Percentiles rank a stretch among this genome's conserved stretches.
phyloP scores from a whole-genome alignment of 1,140 invertebrate genomes.

The Drosophila micromelanica region DNA sequence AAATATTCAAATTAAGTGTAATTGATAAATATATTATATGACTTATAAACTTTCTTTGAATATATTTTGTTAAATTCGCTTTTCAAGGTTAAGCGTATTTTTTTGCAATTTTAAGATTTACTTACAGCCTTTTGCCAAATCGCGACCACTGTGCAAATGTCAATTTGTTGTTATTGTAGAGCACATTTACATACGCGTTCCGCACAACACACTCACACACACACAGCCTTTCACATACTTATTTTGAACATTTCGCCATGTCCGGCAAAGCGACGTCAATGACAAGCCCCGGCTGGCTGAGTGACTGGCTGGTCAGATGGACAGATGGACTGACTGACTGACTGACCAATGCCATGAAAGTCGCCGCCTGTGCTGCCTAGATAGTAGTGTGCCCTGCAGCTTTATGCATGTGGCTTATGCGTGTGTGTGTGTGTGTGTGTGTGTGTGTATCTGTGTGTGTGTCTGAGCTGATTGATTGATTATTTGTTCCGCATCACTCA shows the following conservation, averaged over 20 bases:
- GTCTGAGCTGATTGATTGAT: constrained; percentile 82
- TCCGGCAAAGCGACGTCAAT: constrained; percentile 66
- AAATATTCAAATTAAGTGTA: too few relatives aligned
- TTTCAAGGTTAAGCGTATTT: not conserved
- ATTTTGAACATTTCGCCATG: constrained; percentile 79
- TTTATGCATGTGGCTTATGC: constrained; percentile 40
- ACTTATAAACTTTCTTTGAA: too few relatives aligned
- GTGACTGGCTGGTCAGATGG: constrained; percentile 32
- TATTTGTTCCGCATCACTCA: constrained; percentile 84
- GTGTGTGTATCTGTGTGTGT: constrained; percentile 39
- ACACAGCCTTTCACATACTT: constrained; percentile 60
- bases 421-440: constrained; percentile 19
- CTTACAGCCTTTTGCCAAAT: too few relatives aligned
- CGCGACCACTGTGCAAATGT: constrained; percentile 45
- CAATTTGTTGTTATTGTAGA: constrained; percentile 40
- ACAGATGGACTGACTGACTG: constrained; percentile 18
- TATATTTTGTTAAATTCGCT: too few relatives aligned
- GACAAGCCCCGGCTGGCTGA: constrained; percentile 62
- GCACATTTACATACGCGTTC: constrained; percentile 69
- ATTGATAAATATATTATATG: too few relatives aligned
- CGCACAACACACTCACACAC: constrained; percentile 10
- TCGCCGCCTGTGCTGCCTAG: constrained; percentile 67
- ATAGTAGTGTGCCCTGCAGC: constrained; percentile 66
- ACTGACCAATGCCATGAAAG: constrained; percentile 61
- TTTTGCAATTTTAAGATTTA: not conserved